phyloP scores from a whole-genome alignment of 2,888 invertebrate genomes.

The Mantis religiosa region DNA sequence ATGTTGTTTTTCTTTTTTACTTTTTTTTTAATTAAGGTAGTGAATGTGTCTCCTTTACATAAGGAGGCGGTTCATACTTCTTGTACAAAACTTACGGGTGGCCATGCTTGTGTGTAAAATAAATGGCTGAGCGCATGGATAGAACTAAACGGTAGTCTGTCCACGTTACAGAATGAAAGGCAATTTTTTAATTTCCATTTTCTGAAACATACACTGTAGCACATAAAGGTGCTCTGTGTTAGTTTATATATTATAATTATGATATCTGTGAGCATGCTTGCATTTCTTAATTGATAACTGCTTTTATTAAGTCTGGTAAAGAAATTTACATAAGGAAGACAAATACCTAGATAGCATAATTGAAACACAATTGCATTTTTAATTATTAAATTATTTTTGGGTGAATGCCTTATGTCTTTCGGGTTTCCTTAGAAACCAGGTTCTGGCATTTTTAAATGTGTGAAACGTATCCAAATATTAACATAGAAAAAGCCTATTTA shows the following conservation, averaged over 20 bases:
- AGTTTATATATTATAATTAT: neutral
- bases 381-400: neutral
- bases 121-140: neutral
- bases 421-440: neutral
- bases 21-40: neutral
- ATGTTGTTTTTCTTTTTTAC: no score
- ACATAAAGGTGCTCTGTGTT: neutral
- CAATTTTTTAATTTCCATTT: neutral
- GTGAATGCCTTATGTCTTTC: neutral
- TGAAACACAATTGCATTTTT: neutral
- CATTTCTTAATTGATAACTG: neutral
- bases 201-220: neutral
- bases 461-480: neutral
- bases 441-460: neutral
- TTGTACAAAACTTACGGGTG: constrained; percentile 24
- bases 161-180: neutral
- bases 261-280: neutral
- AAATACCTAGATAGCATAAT: neutral
- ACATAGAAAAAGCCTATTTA: neutral
- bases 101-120: neutral
- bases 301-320: neutral
- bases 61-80: neutral
- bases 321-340: neutral
- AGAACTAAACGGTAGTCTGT: neutral
- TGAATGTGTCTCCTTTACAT: neutral